Percentiles rank a stretch among this genome's conserved stretches.
phyloP scores from a whole-genome alignment of 2,113 vertebrate genomes.

The human (Homo sapiens) region GRCh38 chr15:71651501-71652000 shows the following conservation, averaged over 20 bases:
- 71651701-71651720: neutral
- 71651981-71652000: neutral
- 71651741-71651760: neutral
- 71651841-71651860: neutral
- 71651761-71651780: neutral
- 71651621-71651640: neutral
- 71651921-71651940: neutral
- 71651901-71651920: neutral
- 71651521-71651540: neutral
- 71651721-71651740: neutral
- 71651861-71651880: slow-evolving; percentile 78
- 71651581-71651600: neutral
- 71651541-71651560: neutral
- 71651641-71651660: slow-evolving; percentile 12
- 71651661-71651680: neutral
- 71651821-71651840: neutral
- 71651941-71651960: neutral
- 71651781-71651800: neutral
- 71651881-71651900: slow-evolving; percentile 72
- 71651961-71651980: neutral
- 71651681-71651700: neutral
- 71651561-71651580: neutral
- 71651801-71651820: neutral
- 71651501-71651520: no score
- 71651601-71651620: slow-evolving; percentile 6